These are phyloP conservation scores for Pinna nobilis DNA, from an alignment of 1,140 invertebrate species.

Conservation along the genomic window DNA sequence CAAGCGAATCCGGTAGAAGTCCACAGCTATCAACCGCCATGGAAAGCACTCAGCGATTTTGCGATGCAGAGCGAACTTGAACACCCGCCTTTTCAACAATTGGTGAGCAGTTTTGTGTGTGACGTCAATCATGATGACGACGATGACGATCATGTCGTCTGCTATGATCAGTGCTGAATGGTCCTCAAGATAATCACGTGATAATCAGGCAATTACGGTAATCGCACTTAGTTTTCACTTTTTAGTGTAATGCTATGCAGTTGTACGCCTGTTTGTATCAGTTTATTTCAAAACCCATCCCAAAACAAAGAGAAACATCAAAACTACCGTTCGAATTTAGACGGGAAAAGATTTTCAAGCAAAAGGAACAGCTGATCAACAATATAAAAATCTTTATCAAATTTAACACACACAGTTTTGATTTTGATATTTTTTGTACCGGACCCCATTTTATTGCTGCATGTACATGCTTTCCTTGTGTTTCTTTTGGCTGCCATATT, in stretches of 20 bases:
- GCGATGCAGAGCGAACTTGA: constrained; percentile 95
- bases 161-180: constrained; percentile 56
- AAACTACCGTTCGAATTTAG: too few species aligned
- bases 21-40: constrained; percentile 95
- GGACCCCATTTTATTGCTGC: too few species aligned
- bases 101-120: constrained; percentile 82
- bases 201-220: constrained; percentile 24
- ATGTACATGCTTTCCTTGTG: too few species aligned
- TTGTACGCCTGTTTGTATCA: too few species aligned
- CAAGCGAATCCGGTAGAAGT: constrained; percentile 83
- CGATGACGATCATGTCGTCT: constrained; percentile 64
- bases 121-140: constrained; percentile 62
- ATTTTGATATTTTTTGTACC: too few species aligned
- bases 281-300: too few species aligned
- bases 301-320: too few species aligned
- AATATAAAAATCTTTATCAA: too few species aligned
- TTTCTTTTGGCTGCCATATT: too few species aligned
- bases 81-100: constrained; percentile 93
- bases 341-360: too few species aligned
- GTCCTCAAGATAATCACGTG: constrained; percentile 26
- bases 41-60: constrained; percentile 97
- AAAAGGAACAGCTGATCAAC: too few species aligned
- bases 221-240: constrained; percentile 19
- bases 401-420: too few species aligned
- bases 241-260: constrained; percentile 21